phyloP scores from a whole-genome alignment of 1,140 invertebrate genomes.

The Pseudomyrmex gracilis region DNA sequence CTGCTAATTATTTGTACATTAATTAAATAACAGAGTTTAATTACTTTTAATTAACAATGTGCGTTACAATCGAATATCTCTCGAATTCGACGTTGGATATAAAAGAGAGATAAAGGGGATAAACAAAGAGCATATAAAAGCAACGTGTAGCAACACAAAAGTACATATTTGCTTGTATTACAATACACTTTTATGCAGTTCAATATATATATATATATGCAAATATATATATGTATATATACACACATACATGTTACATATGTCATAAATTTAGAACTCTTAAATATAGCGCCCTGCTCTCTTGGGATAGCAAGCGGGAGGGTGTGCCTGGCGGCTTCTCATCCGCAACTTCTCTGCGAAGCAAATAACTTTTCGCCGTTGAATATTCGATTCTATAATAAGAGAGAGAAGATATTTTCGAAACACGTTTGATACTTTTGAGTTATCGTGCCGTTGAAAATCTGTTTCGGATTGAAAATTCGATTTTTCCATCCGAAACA shows the following conservation, averaged over 20 bases:
- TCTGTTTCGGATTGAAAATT: not conserved
- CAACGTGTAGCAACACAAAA: not conserved
- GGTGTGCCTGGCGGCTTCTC: not conserved
- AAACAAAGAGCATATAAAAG: conserved; percentile 6
- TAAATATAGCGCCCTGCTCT: not conserved
- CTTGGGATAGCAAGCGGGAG: not conserved
- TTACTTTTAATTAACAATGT: conserved; percentile 23
- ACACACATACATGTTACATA: not conserved
- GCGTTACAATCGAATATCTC: not conserved
- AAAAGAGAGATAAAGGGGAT: not conserved
- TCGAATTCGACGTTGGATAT: not conserved
- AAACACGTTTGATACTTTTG: not conserved
- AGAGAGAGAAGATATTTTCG: not conserved
- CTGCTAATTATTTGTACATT: conserved; percentile 20
- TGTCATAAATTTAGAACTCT: conserved; percentile 18
- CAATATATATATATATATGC: no score
- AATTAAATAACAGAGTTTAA: conserved; percentile 31
- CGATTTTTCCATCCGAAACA: not conserved
- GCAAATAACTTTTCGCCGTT: conserved; percentile 7
- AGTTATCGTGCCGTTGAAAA: not conserved
- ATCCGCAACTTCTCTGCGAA: not conserved
- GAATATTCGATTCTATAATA: conserved; percentile 14
- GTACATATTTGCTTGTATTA: not conserved
- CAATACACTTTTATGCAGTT: not conserved
- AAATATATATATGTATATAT: no score